Evolutionary conservation across 2,797 vertebrate species (phyloP).

Genomic region (Falco biarmicus): DNA sequence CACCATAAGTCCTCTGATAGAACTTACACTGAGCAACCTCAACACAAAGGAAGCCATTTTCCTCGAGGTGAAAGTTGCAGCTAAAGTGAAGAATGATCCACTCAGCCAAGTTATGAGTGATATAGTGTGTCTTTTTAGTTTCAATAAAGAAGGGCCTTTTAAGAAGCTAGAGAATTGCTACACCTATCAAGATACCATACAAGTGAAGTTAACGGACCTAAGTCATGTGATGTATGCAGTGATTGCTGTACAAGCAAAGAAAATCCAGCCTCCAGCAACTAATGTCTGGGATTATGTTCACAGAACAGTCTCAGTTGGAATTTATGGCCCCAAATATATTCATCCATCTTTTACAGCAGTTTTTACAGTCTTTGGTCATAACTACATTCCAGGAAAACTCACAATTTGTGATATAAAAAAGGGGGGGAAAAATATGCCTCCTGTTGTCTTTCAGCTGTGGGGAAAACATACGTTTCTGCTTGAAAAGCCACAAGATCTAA

Average conservation of each 20-base stretch:
- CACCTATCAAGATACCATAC: conserved; percentile 86
- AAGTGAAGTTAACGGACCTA: conserved; percentile 86
- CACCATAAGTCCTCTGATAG: conserved; percentile 90
- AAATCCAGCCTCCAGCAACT: conserved; percentile 82
- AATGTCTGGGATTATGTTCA: conserved; percentile 92
- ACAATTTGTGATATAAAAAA: conserved; percentile 86
- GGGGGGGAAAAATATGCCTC: conserved; percentile 84
- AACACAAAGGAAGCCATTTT: conserved; percentile 85
- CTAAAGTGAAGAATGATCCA: conserved; percentile 88
- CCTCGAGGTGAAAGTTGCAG: conserved; percentile 90
- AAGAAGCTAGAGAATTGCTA: conserved; percentile 84
- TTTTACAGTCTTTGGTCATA: conserved; percentile 88
- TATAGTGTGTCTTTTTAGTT: conserved; percentile 85
- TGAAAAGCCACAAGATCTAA: conserved; percentile 84
- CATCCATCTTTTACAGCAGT: conserved; percentile 92
- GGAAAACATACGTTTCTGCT: conserved; percentile 87
- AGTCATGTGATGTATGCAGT: conserved; percentile 88
- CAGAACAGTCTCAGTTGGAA: conserved; percentile 85
- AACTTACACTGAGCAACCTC: conserved; percentile 89
- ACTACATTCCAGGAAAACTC: conserved; percentile 87
- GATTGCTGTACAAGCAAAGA: conserved; percentile 83
- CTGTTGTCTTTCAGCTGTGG: conserved; percentile 94
- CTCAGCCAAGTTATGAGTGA: conserved; percentile 91
- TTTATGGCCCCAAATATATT: conserved; percentile 94
- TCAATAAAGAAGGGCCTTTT: conserved; percentile 90